Evolutionary conservation across 2,888 invertebrate genomes (phyloP), one percentile per base, ranked within the genome.

Genomic region (Drosophila barbarae): DNA sequence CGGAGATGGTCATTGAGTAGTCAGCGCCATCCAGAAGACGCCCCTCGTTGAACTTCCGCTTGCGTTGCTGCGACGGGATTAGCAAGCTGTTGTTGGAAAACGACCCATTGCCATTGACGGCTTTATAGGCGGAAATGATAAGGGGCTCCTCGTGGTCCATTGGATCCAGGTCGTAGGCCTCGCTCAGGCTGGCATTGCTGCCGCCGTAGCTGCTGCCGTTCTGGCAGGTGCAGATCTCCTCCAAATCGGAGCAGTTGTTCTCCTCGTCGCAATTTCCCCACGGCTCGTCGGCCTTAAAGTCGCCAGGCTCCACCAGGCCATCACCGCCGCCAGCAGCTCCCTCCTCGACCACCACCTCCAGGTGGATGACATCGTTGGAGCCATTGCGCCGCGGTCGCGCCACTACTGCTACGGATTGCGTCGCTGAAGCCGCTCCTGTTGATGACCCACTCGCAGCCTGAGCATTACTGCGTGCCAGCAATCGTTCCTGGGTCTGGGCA

Each of bases 241-340:
- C 90, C 44, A 82, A 13, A 65, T 90, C 89, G 0, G 87, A 88
- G 10, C 87, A 87, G 35, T 84, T 87, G 55, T 87, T 88, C 55
- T 89, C 90, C 56, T 89, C 90, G 38, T 90, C 90, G 66, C 89
- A 88, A 65, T 89, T 90, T 38, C 83, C 88, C 88, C 89, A 89
- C 1, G 87, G 86, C 26, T 89, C 88, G 8, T 88, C 83, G 36
- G 73, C 82, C 53, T 69, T 86, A 12, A 80, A 84, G 9, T 87
- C 83, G 5, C 71, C 75, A 0, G 76, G 76, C n/a, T 79, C 86
- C 1, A 72, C 67, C 5, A 69, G 42, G 47, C 41, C 67, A 30
- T 56, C 57, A 3, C 39, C 53, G 9, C 35, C 61, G 9, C 35
- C 35, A 3, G 41, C 59, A n/a, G 65, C 50, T 61, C 59, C 72